Evolutionary conservation across 2,113 vertebrate genomes (phyloP).

Genomic region (Tychaedon coryphoeus): DNA sequence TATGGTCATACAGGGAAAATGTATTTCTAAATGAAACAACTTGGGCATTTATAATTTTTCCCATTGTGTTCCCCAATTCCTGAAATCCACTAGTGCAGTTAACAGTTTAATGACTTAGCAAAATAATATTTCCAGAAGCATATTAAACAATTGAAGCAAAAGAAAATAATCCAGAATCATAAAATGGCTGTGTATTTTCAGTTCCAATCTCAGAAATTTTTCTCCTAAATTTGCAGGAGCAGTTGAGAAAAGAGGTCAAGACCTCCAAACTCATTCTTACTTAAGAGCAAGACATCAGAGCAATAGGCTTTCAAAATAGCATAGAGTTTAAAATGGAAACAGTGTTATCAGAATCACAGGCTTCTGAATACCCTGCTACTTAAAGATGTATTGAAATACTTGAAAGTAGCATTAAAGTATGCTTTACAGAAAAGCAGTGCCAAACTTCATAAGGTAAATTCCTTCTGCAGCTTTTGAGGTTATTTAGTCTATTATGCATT

Average conservation of each 20-base stretch:
- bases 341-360: neutral
- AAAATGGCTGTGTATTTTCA: neutral
- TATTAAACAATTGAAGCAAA: neutral
- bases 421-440: neutral
- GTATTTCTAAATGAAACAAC: constrained; percentile 1
- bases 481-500: neutral
- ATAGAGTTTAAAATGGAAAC: neutral
- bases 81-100: neutral
- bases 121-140: neutral
- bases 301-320: neutral
- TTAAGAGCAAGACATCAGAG: constrained; percentile 7
- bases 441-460: neutral
- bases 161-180: neutral
- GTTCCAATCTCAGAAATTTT: neutral
- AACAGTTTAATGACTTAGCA: neutral
- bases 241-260: constrained; percentile 29
- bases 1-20: neutral
- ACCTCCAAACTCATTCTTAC: constrained; percentile 5
- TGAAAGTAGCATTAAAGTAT: neutral
- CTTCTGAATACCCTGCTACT: neutral
- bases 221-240: constrained; percentile 6
- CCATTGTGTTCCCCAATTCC: neutral
- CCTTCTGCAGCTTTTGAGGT: neutral
- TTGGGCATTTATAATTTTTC: neutral
- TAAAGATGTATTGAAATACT: neutral